A percentile compares a stretch with the other conserved stretches of the same genome.
phyloP scores from a whole-genome alignment of 2,797 vertebrate genomes.

The Poeciliopsis gracilis region DNA sequence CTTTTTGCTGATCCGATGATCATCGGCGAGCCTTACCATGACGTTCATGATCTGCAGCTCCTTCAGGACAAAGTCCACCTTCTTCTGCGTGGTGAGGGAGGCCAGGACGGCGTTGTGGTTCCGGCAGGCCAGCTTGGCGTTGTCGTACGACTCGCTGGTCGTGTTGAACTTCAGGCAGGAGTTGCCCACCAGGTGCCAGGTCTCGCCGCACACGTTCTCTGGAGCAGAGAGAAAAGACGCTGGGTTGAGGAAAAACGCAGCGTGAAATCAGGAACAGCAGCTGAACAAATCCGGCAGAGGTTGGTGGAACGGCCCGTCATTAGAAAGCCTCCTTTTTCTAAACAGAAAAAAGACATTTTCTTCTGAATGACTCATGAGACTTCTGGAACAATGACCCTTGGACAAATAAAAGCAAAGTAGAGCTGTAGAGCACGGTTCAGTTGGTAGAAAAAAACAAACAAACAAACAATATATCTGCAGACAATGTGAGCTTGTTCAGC shows the following conservation, averaged over 20 bases:
- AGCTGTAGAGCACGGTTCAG: no score
- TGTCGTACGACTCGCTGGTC: slow-evolving; percentile 92
- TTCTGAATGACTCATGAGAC: no score
- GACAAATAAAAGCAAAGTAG: no score
- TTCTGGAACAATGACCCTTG: no score
- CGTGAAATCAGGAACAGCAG: neutral
- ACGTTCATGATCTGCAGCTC: slow-evolving; percentile 91
- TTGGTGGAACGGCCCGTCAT: no score
- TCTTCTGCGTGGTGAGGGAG: slow-evolving; percentile 94
- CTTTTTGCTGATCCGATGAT: slow-evolving; percentile 8
- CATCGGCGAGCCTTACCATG: slow-evolving; percentile 72
- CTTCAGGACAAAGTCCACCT: slow-evolving; percentile 95
- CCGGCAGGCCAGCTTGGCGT: slow-evolving; percentile 92
- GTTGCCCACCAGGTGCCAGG: slow-evolving; percentile 96
- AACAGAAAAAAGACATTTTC: no score
- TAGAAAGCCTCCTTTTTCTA: no score
- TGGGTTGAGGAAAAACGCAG: neutral
- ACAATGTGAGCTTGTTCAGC: no score
- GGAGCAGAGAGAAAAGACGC: neutral
- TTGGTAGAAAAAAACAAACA: no score
- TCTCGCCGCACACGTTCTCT: slow-evolving; percentile 95
- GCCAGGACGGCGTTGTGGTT: slow-evolving; percentile 89
- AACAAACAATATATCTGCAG: no score
- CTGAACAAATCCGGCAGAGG: no score
- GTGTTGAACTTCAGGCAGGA: slow-evolving; percentile 92